Percentiles rank a stretch among this genome's conserved stretches.
Conservation (phyloP, 2,888 invertebrate species). For the Sericinus montela region DNA sequence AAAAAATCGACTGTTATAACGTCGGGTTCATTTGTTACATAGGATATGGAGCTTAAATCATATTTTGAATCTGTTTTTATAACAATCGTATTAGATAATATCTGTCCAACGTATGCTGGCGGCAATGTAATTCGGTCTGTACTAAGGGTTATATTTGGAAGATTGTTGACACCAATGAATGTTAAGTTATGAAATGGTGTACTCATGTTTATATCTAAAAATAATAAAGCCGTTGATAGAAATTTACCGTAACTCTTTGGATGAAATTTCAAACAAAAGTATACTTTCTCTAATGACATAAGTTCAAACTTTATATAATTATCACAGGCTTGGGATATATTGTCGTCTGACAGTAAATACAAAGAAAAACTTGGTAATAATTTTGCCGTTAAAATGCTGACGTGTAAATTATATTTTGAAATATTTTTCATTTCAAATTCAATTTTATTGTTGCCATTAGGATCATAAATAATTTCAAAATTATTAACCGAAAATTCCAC, state of each 20-base stretch:
- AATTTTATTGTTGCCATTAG: slow-evolving; percentile 38
- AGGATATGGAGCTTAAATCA: slow-evolving; percentile 33
- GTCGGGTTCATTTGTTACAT: slow-evolving; percentile 43
- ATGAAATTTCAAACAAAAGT: slow-evolving; percentile 51
- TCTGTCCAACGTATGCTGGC: slow-evolving; percentile 45
- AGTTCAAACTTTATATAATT: slow-evolving; percentile 56
- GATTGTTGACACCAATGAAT: slow-evolving; percentile 47
- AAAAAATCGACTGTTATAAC: slow-evolving; percentile 34
- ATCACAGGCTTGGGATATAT: slow-evolving; percentile 41
- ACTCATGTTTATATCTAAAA: slow-evolving; percentile 58
- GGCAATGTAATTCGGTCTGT: slow-evolving; percentile 55
- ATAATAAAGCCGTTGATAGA: slow-evolving; percentile 53
- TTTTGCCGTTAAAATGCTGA: slow-evolving; percentile 54
- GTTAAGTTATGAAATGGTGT: slow-evolving; percentile 63
- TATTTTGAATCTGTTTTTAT: slow-evolving; percentile 44
- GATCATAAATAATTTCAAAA: slow-evolving; percentile 54
- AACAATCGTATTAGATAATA: slow-evolving; percentile 36
- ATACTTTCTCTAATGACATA: slow-evolving; percentile 33
- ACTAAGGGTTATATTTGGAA: slow-evolving; percentile 48
- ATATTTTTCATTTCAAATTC: slow-evolving; percentile 62
- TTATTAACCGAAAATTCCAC: slow-evolving; percentile 54
- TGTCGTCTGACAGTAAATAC: slow-evolving; percentile 39
- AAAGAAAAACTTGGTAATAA: slow-evolving; percentile 54
- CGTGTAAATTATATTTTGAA: slow-evolving; percentile 53
- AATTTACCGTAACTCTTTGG: slow-evolving; percentile 58